Percentiles rank a stretch among this genome's conserved stretches.
phyloP scores from a whole-genome alignment of 1,140 invertebrate genomes.

The Amphibalanus amphitrite region DNA sequence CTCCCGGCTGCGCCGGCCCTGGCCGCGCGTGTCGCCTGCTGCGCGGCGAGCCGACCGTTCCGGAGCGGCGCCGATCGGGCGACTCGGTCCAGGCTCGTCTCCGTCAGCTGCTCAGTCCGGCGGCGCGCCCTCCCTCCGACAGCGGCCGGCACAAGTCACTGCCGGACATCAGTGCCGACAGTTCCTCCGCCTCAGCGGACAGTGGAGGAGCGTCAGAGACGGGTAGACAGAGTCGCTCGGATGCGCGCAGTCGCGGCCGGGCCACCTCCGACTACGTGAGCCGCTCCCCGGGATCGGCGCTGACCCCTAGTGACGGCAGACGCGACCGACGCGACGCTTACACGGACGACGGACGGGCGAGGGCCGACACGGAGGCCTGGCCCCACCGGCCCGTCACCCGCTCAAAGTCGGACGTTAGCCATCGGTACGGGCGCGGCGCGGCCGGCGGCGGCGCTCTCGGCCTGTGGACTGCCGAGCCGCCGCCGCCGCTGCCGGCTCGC shows the following conservation, averaged over 20 bases:
- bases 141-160: slow-evolving; percentile 55
- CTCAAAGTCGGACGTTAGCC: slow-evolving; percentile 65
- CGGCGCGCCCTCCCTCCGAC: slow-evolving; percentile 5
- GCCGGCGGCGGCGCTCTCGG: slow-evolving; percentile 16
- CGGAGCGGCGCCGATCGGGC: slow-evolving; percentile 16
- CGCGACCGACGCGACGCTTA: slow-evolving; percentile 14
- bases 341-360: slow-evolving; percentile 11
- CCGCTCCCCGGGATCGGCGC: slow-evolving; percentile 12
- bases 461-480: slow-evolving; percentile 13
- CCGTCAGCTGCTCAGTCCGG: slow-evolving; percentile 43
- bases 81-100: slow-evolving; percentile 62
- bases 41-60: slow-evolving; percentile 9
- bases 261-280: slow-evolving; percentile 12
- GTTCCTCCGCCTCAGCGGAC: slow-evolving; percentile 11
- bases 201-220: slow-evolving; percentile 9
- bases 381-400: slow-evolving; percentile 47
- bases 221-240: slow-evolving; percentile 58
- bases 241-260: slow-evolving; percentile 45
- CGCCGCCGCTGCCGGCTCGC: slow-evolving; percentile 19
- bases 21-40: too few relatives aligned
- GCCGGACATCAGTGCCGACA: slow-evolving; percentile 49
- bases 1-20: too few relatives aligned
- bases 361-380: slow-evolving; percentile 6
- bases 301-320: slow-evolving; percentile 13
- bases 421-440: slow-evolving; percentile 35